These are phyloP conservation scores for Pristionchus pacificus DNA, from an alignment of 1,140 invertebrate genomes.

Conservation along the genomic window DNA sequence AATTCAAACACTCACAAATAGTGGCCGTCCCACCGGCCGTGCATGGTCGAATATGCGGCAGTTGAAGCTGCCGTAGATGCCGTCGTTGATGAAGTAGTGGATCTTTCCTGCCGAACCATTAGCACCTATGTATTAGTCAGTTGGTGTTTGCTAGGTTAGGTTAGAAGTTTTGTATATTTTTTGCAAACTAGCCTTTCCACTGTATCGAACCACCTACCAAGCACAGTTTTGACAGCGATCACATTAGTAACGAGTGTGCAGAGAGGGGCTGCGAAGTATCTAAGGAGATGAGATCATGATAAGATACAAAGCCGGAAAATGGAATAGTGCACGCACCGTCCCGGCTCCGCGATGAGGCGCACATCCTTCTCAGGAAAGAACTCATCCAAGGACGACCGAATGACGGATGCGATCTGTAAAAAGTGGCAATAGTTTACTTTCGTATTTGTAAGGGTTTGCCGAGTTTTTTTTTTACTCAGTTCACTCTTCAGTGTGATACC, in stretches of 20 bases:
- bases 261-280: constrained; percentile 86
- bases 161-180: no score
- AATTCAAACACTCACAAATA: constrained; percentile 13
- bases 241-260: constrained; percentile 83
- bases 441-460: no score
- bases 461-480: not conserved
- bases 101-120: no score
- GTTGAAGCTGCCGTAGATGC: constrained; percentile 98
- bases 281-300: not conserved
- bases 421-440: no score
- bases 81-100: constrained; percentile 96
- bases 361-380: constrained; percentile 75
- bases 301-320: no score
- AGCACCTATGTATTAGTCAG: constrained; percentile 61
- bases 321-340: constrained; percentile 58
- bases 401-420: constrained; percentile 7
- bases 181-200: no score
- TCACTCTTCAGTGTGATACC: not conserved
- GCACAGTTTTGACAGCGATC: constrained; percentile 73
- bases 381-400: constrained; percentile 68
- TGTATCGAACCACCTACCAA: no score
- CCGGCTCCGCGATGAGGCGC: constrained; percentile 82
- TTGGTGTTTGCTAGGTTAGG: no score
- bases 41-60: constrained; percentile 90
- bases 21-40: constrained; percentile 59